Conservation (phyloP, 2,888 invertebrate genomes). For the Pherbina coryleti region DNA sequence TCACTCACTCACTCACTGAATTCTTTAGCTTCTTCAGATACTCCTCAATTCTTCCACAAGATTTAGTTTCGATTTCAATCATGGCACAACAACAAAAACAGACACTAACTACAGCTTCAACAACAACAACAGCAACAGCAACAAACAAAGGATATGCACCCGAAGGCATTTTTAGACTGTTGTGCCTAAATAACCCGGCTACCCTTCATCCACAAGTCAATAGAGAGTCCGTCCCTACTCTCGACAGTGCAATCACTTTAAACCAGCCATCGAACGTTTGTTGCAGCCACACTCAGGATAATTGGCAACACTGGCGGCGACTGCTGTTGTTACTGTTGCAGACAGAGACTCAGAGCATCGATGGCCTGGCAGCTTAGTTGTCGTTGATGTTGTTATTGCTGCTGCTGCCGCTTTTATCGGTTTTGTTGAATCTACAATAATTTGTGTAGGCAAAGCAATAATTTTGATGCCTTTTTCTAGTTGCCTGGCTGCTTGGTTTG, state of each 20-base stretch:
- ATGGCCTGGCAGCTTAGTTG: not conserved
- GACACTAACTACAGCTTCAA: not conserved
- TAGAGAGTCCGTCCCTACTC: no score
- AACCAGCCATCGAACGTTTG: not conserved
- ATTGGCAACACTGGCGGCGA: conserved; percentile 17
- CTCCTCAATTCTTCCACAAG: not conserved
- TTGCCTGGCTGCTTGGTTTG: not conserved
- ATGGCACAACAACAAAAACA: not conserved
- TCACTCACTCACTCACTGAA: not conserved
- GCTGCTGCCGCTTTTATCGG: conserved; percentile 24
- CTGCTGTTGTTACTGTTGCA: not conserved
- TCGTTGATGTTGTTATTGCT: not conserved
- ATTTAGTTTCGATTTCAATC: conserved; percentile 11
- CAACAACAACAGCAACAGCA: conserved; percentile 9
- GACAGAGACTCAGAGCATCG: not conserved
- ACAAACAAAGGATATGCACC: conserved; percentile 5
- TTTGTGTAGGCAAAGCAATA: conserved; percentile 6
- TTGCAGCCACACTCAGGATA: conserved; percentile 28
- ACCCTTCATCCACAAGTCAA: no score
- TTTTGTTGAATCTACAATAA: conserved; percentile 36
- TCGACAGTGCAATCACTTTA: no score
- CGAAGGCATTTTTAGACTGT: not conserved
- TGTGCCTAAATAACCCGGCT: no score
- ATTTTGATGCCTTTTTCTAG: conserved; percentile 21
- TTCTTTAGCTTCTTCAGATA: not conserved